These are phyloP conservation scores for Peromyscus maniculatus DNA, from an alignment of 2,113 vertebrate genomes.

Conservation along the genomic window DNA sequence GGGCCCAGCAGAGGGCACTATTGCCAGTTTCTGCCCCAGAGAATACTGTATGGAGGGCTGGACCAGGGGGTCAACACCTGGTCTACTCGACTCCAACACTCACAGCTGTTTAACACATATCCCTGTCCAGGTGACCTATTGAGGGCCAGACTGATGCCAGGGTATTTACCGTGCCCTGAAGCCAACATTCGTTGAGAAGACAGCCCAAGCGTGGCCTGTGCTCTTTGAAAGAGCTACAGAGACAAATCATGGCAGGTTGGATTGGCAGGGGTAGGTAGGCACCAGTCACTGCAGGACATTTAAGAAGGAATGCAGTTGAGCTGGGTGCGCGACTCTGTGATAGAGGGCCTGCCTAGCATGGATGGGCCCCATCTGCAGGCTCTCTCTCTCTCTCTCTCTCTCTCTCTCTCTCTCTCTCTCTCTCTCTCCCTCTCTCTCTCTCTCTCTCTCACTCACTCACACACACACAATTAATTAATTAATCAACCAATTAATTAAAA, in stretches of 20 bases:
- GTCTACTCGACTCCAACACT: background rate
- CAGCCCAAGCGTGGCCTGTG: background rate
- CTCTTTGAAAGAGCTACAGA: background rate
- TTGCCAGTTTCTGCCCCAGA: background rate
- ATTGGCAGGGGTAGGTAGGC: too few relatives aligned
- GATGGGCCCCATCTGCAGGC: too few relatives aligned
- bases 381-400: background rate
- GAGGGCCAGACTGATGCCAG: background rate
- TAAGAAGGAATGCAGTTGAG: background rate
- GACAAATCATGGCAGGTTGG: background rate
- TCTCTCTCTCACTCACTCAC: too few relatives aligned
- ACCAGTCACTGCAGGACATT: background rate
- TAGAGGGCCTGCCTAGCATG: background rate
- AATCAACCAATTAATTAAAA: background rate
- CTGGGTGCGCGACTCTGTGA: background rate
- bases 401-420: too few relatives aligned
- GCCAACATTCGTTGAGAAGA: background rate
- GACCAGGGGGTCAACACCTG: background rate
- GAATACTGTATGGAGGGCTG: background rate
- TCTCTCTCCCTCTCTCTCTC: too few relatives aligned
- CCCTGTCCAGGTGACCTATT: accelerated
- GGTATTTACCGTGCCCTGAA: background rate
- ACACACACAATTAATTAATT: background rate
- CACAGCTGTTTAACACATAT: accelerated
- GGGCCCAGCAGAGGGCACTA: background rate